phyloP scores from a whole-genome alignment of 2,797 vertebrate species.

The Chelmon rostratus region DNA sequence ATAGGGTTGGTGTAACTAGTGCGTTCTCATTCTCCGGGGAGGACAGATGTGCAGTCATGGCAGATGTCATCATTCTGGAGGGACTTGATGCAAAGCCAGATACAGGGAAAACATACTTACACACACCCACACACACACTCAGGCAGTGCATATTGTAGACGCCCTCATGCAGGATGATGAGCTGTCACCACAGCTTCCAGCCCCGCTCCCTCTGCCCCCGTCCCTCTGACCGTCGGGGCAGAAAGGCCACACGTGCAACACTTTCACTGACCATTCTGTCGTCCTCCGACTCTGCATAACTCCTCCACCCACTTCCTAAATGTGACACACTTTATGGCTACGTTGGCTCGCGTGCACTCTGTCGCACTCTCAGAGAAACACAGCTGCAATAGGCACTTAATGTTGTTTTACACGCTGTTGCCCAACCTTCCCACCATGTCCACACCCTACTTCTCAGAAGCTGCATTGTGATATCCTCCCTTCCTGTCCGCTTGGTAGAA shows the following conservation, averaged over 20 bases:
- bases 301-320: conserved; percentile 31
- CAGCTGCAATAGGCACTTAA: conserved; percentile 44
- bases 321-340: conserved; percentile 26
- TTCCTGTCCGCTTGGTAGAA: conserved; percentile 24
- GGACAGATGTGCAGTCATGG: conserved; percentile 66
- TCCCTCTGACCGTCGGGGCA: conserved; percentile 44
- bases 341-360: conserved; percentile 17
- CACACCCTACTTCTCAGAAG: conserved; percentile 73
- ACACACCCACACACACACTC: conserved; percentile 31
- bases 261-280: conserved; percentile 45
- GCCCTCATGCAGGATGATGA: conserved; percentile 53
- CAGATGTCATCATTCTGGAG: conserved; percentile 65
- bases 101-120: not conserved
- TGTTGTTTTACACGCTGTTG: conserved; percentile 69
- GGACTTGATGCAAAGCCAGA: conserved; percentile 42
- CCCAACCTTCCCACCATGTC: conserved; percentile 63
- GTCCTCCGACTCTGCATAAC: conserved; percentile 3
- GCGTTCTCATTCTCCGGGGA: conserved; percentile 36
- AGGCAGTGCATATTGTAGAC: conserved; percentile 15
- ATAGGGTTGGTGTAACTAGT: conserved; percentile 25
- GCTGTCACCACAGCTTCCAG: conserved; percentile 62
- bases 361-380: conserved; percentile 26
- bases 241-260: conserved; percentile 40
- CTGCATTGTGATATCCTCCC: conserved; percentile 44
- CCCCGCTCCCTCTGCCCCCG: not conserved